These are phyloP conservation scores for Antedon bifida DNA, from an alignment of 35 echinoderm and acorn worm genomes.

Conservation along the genomic window DNA sequence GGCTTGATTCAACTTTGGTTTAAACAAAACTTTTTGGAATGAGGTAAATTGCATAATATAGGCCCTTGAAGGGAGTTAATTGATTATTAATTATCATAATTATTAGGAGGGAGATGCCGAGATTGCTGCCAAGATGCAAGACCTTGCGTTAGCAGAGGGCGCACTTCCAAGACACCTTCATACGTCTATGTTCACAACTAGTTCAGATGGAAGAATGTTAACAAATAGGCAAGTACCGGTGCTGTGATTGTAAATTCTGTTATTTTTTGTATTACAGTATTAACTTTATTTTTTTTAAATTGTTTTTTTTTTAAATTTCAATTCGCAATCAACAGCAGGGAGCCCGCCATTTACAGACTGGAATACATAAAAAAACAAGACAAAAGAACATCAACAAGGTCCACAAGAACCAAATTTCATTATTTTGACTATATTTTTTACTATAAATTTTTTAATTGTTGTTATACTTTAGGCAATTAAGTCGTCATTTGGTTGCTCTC, in stretches of 20 bases:
- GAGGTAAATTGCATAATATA: too few relatives aligned
- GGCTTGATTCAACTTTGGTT: too few relatives aligned
- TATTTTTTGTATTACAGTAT: neutral
- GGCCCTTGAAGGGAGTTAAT: too few relatives aligned
- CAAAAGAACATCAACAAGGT: too few relatives aligned
- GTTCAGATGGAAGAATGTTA: slow-evolving; percentile 75
- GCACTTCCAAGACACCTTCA: slow-evolving; percentile 79
- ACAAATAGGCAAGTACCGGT: slow-evolving; percentile 45
- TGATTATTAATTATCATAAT: neutral
- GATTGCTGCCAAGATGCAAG: slow-evolving; percentile 95
- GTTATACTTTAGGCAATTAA: slow-evolving; percentile 48
- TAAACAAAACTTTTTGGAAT: too few relatives aligned
- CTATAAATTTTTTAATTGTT: neutral
- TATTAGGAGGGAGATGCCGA: slow-evolving; percentile 88
- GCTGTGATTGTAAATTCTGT: neutral
- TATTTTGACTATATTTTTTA: too few relatives aligned
- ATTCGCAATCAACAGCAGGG: too few relatives aligned
- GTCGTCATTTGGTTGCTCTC: slow-evolving; percentile 75
- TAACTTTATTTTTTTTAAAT: too few relatives aligned
- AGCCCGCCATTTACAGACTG: too few relatives aligned
- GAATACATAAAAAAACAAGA: too few relatives aligned
- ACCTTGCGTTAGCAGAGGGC: slow-evolving; percentile 84
- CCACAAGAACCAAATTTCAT: too few relatives aligned
- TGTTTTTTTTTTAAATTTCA: too few relatives aligned
- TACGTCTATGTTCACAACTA: slow-evolving; percentile 61